phyloP scores from a whole-genome alignment of 2,888 invertebrate genomes.

The Trissoscelio sp. region DNA sequence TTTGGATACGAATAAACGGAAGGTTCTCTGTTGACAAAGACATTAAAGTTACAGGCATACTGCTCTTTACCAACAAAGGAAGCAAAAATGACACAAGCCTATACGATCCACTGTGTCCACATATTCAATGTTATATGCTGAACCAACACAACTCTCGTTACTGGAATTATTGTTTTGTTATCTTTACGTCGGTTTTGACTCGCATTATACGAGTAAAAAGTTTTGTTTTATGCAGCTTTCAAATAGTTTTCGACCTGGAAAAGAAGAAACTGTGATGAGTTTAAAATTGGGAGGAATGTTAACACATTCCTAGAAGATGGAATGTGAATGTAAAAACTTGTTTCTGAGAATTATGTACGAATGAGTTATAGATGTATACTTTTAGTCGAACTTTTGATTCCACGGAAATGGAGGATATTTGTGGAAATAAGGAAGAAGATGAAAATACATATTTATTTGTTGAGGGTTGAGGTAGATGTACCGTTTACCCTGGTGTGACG shows the following conservation, averaged over 20 bases:
- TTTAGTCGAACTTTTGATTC: too few species aligned
- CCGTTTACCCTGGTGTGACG: too few species aligned
- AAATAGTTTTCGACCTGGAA: not conserved
- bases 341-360: not conserved
- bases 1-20: not conserved
- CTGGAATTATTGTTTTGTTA: constrained; percentile 14
- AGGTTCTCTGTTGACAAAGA: not conserved
- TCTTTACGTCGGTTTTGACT: not conserved
- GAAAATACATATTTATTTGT: too few species aligned
- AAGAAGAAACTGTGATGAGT: not conserved
- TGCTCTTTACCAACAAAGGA: not conserved
- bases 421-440: too few species aligned
- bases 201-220: not conserved
- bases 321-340: not conserved
- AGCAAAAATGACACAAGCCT: not conserved
- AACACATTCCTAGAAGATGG: not conserved
- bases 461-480: too few species aligned
- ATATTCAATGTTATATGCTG: constrained; percentile 15
- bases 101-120: constrained; percentile 2
- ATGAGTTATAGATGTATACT: too few species aligned
- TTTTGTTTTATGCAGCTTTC: not conserved
- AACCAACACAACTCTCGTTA: constrained; percentile 2
- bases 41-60: constrained; percentile 2
- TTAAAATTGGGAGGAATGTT: not conserved
- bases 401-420: too few species aligned